Evolutionary conservation across 2,797 vertebrate genomes (phyloP).

Genomic region (Atherinosoma microstoma): DNA sequence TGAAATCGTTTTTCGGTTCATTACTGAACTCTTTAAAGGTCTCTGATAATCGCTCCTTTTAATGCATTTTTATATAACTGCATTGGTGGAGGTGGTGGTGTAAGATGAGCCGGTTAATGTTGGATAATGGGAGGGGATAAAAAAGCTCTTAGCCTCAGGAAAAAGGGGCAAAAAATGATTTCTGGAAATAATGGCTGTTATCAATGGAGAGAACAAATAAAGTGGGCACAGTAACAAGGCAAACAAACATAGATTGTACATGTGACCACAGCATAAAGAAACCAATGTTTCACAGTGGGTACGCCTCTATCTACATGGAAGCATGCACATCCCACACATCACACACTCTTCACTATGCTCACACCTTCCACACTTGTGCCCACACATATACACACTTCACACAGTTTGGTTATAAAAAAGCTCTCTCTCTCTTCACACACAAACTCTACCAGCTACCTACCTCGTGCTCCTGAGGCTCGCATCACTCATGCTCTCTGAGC

Average conservation of each 20-base stretch:
- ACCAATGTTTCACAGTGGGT: slow-evolving; percentile 15
- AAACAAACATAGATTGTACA: slow-evolving; percentile 40
- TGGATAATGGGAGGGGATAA: slow-evolving; percentile 52
- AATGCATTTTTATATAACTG: slow-evolving; percentile 46
- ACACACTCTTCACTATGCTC: slow-evolving; percentile 63
- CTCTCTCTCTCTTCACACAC: slow-evolving; percentile 4
- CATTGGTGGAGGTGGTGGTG: slow-evolving; percentile 50
- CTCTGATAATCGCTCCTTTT: slow-evolving; percentile 49
- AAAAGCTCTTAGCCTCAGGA: slow-evolving; percentile 27
- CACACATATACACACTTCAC: slow-evolving; percentile 61
- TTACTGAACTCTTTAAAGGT: slow-evolving; percentile 37
- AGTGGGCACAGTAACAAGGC: slow-evolving; percentile 7
- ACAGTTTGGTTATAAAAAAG: slow-evolving; percentile 49
- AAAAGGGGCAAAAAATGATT: slow-evolving; percentile 40
- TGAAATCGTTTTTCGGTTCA: slow-evolving; percentile 21
- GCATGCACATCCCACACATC: slow-evolving; percentile 56
- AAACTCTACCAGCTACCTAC: slow-evolving; percentile 51
- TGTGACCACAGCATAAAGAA: slow-evolving; percentile 62
- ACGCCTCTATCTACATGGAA: slow-evolving; percentile 26
- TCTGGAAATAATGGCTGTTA: slow-evolving; percentile 39
- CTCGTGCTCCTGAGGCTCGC: slow-evolving; percentile 62
- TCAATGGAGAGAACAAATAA: slow-evolving; percentile 30
- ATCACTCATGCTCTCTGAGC: slow-evolving; percentile 63
- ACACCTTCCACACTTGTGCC: slow-evolving; percentile 68
- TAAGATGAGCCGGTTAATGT: slow-evolving; percentile 46